These are phyloP conservation scores for Tragelaphus strepsiceros DNA, from an alignment of 2,113 vertebrate species.

Conservation along the genomic window DNA sequence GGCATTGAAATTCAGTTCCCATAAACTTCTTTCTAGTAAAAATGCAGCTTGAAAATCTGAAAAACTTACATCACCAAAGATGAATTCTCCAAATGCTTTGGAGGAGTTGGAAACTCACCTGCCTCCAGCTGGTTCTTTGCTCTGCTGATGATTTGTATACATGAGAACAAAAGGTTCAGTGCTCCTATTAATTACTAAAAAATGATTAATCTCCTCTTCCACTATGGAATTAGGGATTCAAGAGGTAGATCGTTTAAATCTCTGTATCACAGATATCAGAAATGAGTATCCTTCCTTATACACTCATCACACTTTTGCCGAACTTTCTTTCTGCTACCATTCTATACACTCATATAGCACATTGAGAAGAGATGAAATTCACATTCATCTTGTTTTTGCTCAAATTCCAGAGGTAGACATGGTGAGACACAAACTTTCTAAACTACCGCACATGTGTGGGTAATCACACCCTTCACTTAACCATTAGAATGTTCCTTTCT, in stretches of 20 bases:
- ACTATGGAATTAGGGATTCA: background rate
- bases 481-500: background rate
- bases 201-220: slow-evolving; percentile 29
- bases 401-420: background rate
- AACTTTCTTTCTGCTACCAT: background rate
- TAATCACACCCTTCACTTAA: background rate
- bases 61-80: slow-evolving; percentile 37
- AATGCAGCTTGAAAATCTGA: background rate
- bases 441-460: background rate
- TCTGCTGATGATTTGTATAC: slow-evolving; percentile 52
- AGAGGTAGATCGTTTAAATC: background rate
- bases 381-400: background rate
- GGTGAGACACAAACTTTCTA: background rate
- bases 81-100: background rate
- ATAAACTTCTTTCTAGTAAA: background rate
- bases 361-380: background rate
- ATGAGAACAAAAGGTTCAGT: slow-evolving; percentile 53
- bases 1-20: background rate
- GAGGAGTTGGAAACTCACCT: slow-evolving; percentile 16
- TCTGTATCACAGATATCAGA: background rate
- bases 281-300: background rate
- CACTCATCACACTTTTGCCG: background rate
- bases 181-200: slow-evolving; percentile 55
- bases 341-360: background rate
- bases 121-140: slow-evolving; percentile 30